phyloP scores from a whole-genome alignment of 2,888 invertebrate species.

The Peribatodes rhomboidaria region DNA sequence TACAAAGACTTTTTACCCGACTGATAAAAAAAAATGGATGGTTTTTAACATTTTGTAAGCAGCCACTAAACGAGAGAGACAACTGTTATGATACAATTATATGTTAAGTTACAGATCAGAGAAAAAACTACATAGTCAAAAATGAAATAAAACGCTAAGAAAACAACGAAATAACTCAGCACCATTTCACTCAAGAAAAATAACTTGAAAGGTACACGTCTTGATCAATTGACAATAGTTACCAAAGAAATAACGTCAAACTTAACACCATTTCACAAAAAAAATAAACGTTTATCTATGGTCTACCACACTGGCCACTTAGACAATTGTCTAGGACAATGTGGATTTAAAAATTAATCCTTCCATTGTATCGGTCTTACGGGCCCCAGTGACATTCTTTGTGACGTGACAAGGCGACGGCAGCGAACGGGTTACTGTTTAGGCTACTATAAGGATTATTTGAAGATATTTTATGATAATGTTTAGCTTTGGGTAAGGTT shows the following conservation, averaged over 20 bases:
- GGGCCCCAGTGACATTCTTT: slow-evolving; percentile 48
- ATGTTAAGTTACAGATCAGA: too few relatives aligned
- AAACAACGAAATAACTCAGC: too few relatives aligned
- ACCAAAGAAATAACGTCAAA: background rate
- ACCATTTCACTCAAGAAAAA: too few relatives aligned
- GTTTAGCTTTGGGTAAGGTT: background rate
- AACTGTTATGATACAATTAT: too few relatives aligned
- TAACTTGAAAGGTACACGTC: too few relatives aligned
- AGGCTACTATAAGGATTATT: slow-evolving; percentile 43
- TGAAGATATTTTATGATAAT: background rate
- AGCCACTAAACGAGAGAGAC: too few relatives aligned
- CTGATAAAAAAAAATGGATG: too few relatives aligned
- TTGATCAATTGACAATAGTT: too few relatives aligned
- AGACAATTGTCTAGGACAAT: slow-evolving; percentile 58
- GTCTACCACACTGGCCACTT: slow-evolving; percentile 50
- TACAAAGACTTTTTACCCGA: too few relatives aligned
- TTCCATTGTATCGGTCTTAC: slow-evolving; percentile 52
- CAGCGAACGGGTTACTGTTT: slow-evolving; percentile 50
- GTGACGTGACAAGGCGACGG: slow-evolving; percentile 27
- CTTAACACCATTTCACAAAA: slow-evolving; percentile 33
- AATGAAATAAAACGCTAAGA: too few relatives aligned
- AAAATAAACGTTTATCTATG: slow-evolving; percentile 41
- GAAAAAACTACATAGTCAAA: too few relatives aligned
- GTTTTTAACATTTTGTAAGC: too few relatives aligned
- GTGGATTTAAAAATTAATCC: slow-evolving; percentile 60